Evolutionary conservation across 2,113 vertebrate species (phyloP), one percentile per base, ranked within the genome.

Genomic region (Thalassarche chlororhynchos): DNA sequence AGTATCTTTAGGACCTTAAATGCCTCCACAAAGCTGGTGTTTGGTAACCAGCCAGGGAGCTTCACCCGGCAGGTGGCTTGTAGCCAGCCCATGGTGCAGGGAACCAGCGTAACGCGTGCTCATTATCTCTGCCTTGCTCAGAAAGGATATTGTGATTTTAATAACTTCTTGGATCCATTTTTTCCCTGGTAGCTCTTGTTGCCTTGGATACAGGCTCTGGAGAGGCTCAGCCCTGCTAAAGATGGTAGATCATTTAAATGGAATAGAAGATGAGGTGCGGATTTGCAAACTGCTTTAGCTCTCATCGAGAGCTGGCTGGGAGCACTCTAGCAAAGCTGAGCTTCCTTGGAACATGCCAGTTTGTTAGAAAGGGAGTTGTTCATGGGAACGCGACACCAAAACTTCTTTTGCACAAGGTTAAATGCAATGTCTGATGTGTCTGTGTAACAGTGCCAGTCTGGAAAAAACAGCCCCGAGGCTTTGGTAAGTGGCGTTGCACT

Each of bases 171-270:
- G 94, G 96, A 96, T 96, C 94, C 95, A 5, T 89, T 96, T 97
- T 96, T 93, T 91, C 91, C 89, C 89, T 77, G 85, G 91, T 91
- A 96, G 95, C 93, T 96, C 75, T 74, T 23, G 96, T 97, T 97
- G 94, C 97, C 96, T 90, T 97, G 97, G 97, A 96, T 97, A 97
- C 97, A 74, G 93, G 96, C 96, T 92, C 97, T 40, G 90, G 97
- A 97, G 96, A 97, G 92, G 95, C 90, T 97, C 92, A 97, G 95
- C 97, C 97, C 90, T 68, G 92, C 94, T 97, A 94, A 96, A 97
- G 96, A 97, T 97, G 97, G 97, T 93, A 95, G 96, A 97, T 97
- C 95, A 95, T 97, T 94, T 95, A 96, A 97, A 97, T 95, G 96
- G 95, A 94, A 96, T 96, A 81, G 91, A 77, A 93, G 95, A 97